Conservation (phyloP, 2,888 invertebrate species). For the Scaptodrosophila latifasciaeformis region DNA sequence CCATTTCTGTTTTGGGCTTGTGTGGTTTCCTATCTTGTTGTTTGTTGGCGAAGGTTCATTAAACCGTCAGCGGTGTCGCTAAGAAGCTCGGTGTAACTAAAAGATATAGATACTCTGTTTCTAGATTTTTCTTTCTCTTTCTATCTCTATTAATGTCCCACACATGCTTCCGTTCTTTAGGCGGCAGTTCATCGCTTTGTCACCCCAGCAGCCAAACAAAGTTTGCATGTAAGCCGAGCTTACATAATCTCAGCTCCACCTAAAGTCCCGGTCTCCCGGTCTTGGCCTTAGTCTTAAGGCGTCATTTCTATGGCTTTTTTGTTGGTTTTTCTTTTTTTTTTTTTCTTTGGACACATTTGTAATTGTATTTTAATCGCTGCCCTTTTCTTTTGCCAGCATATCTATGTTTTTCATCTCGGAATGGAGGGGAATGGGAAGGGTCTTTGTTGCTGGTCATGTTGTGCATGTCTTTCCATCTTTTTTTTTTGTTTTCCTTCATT, state of each 20-base stretch:
- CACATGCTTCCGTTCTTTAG: too few relatives aligned
- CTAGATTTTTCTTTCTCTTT: too few relatives aligned
- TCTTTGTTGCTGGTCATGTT: constrained; percentile 41
- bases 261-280: not conserved
- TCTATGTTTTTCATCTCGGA: not conserved
- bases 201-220: constrained; percentile 32
- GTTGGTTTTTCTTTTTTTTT: constrained; percentile 54
- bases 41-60: constrained; percentile 59
- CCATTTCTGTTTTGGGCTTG: constrained; percentile 12
- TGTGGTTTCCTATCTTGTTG: constrained; percentile 25
- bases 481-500: constrained; percentile 4
- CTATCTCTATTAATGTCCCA: not conserved
- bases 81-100: constrained; percentile 45
- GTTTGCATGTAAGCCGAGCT: constrained; percentile 21
- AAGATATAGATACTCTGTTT: constrained; percentile 15
- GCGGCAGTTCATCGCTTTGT: constrained; percentile 37
- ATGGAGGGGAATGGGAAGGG: too few relatives aligned
- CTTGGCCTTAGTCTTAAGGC: constrained; percentile 1
- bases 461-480: too few relatives aligned
- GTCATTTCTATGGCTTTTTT: constrained; percentile 33
- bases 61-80: constrained; percentile 55
- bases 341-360: constrained; percentile 32
- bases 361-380: constrained; percentile 53
- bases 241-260: constrained; percentile 26
- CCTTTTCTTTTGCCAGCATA: constrained; percentile 26